Percentiles rank a stretch among this genome's conserved stretches.
Evolutionary conservation across 2,797 vertebrate genomes (phyloP).

Genomic region (Premnoplex brunnescens): DNA sequence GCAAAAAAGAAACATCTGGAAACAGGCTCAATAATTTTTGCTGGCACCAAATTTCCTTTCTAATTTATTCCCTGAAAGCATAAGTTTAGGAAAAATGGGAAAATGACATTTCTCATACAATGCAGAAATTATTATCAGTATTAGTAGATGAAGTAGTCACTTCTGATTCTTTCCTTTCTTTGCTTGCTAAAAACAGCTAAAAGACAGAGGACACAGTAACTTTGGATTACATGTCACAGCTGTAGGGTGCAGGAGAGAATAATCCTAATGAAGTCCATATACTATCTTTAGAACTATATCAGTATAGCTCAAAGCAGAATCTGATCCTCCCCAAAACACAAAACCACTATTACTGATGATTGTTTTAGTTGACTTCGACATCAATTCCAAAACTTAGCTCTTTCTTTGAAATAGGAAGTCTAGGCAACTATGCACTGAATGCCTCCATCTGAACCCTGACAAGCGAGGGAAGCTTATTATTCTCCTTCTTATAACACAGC

Average conservation of each 20-base stretch:
- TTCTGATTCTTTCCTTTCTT: background rate
- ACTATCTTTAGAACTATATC: background rate
- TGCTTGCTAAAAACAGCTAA: background rate
- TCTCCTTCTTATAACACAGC: background rate
- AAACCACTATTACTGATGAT: background rate
- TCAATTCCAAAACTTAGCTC: background rate
- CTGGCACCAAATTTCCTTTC: background rate
- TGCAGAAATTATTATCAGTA: background rate
- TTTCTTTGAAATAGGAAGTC: conserved; percentile 12
- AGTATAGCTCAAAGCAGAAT: background rate
- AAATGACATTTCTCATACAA: background rate
- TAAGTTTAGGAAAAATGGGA: background rate
- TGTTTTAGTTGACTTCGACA: background rate
- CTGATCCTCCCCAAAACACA: background rate
- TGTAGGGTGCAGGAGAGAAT: background rate
- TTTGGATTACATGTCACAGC: background rate
- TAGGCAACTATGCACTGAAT: background rate
- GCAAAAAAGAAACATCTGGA: background rate
- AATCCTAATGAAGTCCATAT: background rate
- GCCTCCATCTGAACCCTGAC: background rate
- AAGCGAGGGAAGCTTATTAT: conserved; percentile 9
- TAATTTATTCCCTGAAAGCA: background rate
- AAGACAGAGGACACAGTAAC: background rate
- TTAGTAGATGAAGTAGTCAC: background rate
- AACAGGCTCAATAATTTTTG: background rate